These are phyloP conservation scores for Drosophila subsilvestris DNA, from an alignment of 2,888 invertebrate genomes.

Conservation along the genomic window DNA sequence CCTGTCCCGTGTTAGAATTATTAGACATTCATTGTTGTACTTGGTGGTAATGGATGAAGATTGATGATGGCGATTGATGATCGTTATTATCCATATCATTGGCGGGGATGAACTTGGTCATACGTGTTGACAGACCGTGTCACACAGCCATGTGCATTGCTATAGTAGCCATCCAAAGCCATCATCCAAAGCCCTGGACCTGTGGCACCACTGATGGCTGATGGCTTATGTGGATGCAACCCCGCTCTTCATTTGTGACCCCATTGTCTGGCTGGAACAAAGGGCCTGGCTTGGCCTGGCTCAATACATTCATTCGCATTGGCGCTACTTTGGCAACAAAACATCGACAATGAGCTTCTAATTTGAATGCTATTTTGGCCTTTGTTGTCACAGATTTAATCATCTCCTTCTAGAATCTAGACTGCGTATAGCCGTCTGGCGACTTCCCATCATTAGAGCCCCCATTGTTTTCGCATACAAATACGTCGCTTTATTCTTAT, in stretches of 20 bases:
- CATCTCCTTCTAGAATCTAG: conserved; percentile 54
- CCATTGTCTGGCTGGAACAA: conserved; percentile 67
- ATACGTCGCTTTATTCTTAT: conserved; percentile 48
- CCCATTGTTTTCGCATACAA: conserved; percentile 63
- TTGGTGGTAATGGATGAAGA: conserved; percentile 69
- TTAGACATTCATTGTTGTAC: conserved; percentile 55
- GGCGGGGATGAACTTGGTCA: conserved; percentile 1
- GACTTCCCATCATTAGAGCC: conserved; percentile 72
- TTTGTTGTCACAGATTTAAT: conserved; percentile 74
- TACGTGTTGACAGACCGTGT: conserved; percentile 12
- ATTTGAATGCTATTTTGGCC: conserved; percentile 74
- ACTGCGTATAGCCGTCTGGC: conserved; percentile 20
- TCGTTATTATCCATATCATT: conserved; percentile 56
- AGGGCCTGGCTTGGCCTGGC: conserved; percentile 37
- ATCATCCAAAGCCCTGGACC: conserved; percentile 17
- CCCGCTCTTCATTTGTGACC: conserved; percentile 63
- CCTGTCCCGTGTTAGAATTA: conserved; percentile 42
- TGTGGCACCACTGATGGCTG: conserved; percentile 10
- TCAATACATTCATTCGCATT: conserved; percentile 35
- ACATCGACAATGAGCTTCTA: conserved; percentile 72
- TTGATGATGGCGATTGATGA: conserved; percentile 66
- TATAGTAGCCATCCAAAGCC: conserved; percentile 12
- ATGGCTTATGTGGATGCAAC: conserved; percentile 3
- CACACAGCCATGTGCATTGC: neutral
- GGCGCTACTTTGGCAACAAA: conserved; percentile 71